Conservation (phyloP, 2,888 invertebrate genomes). For the Nomada ruficornis region DNA sequence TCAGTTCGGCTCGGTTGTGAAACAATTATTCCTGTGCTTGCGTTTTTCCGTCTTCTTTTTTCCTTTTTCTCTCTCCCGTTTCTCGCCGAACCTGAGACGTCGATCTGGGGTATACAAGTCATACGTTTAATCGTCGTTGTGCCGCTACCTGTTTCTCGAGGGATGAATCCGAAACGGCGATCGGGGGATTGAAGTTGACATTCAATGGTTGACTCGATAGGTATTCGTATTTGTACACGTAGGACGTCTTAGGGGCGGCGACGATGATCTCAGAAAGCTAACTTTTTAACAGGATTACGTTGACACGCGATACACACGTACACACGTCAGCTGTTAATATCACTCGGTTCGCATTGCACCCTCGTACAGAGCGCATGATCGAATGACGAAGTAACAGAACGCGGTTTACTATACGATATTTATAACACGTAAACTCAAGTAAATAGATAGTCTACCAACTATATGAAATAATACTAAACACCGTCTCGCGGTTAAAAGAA, state of each 20-base stretch:
- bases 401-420: constrained; percentile 78
- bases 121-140: neutral
- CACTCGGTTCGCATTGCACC: constrained; percentile 79
- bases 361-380: constrained; percentile 80
- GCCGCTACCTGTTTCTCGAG: neutral
- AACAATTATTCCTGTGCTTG: neutral
- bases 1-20: neutral
- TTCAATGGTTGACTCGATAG: neutral
- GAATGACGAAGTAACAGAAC: constrained; percentile 73
- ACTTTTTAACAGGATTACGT: constrained; percentile 50
- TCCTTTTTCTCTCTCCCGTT: neutral
- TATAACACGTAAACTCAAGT: constrained; percentile 79
- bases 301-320: constrained; percentile 51
- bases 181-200: neutral
- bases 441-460: constrained; percentile 80
- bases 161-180: neutral
- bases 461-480: constrained; percentile 76
- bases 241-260: constrained; percentile 18
- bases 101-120: neutral
- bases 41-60: neutral
- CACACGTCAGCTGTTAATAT: constrained; percentile 58
- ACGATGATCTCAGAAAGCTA: constrained; percentile 3
- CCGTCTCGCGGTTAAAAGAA: constrained; percentile 50
- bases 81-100: constrained; percentile 32
- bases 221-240: neutral